Conservation (phyloP, 1,140 invertebrate genomes). For the Ceratitis capitata region DNA sequence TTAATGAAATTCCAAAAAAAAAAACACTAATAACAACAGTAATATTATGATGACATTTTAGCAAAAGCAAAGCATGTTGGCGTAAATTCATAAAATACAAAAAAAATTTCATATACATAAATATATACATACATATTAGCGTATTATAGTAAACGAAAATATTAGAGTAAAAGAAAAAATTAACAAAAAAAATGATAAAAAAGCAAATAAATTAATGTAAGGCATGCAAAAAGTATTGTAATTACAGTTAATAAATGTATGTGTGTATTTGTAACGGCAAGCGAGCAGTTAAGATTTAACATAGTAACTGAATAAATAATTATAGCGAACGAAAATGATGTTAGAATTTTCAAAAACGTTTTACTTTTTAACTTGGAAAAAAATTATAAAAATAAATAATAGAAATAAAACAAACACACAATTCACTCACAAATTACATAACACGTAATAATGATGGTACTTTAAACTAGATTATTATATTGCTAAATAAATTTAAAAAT, state of each 20-base stretch:
- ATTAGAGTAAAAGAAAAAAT: neutral
- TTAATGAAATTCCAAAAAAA: neutral
- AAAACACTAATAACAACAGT: neutral
- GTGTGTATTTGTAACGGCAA: neutral
- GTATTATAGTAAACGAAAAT: no score
- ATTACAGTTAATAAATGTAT: slow-evolving; percentile 13
- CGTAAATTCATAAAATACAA: neutral
- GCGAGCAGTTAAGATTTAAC: neutral
- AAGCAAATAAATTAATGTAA: neutral
- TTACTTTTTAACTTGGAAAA: no score
- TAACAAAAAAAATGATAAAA: neutral
- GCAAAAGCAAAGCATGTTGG: slow-evolving; percentile 17
- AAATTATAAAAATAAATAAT: no score
- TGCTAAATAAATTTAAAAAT: slow-evolving; percentile 4
- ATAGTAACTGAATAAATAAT: neutral
- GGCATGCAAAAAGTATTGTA: slow-evolving; percentile 16
- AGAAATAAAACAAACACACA: neutral
- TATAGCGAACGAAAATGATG: neutral
- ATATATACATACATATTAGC: neutral
- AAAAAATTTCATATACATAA: neutral
- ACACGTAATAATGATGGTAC: neutral
- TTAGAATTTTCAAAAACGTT: slow-evolving; percentile 2
- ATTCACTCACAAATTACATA: neutral
- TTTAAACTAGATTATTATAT: slow-evolving; percentile 20
- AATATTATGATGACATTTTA: slow-evolving; percentile 18